A percentile compares a stretch with the other conserved stretches of the same genome.
These are phyloP conservation scores for Pemphredon lugubris DNA, from an alignment of 2,888 invertebrate species.

Conservation along the genomic window DNA sequence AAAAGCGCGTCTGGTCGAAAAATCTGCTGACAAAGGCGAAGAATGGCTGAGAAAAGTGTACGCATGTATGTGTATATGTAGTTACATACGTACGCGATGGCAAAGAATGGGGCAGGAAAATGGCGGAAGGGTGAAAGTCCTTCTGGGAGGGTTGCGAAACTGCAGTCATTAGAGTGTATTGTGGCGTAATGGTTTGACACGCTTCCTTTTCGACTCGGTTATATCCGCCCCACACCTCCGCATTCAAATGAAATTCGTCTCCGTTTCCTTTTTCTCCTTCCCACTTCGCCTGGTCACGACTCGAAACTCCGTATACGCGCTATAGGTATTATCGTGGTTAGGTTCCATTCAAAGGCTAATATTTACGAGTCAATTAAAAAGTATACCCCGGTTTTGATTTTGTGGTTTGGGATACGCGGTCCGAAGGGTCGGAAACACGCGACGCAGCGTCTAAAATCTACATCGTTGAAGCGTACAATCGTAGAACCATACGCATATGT, in stretches of 20 bases:
- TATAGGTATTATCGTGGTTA: no score
- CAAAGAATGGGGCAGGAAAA: constrained; percentile 35
- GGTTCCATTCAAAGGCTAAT: no score
- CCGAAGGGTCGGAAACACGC: no score
- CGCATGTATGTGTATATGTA: no score
- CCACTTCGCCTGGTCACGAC: no score
- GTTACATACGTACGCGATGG: constrained; percentile 12
- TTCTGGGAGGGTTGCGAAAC: constrained; percentile 38
- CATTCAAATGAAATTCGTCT: constrained; percentile 31
- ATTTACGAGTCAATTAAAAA: no score
- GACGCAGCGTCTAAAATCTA: no score
- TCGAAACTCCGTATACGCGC: no score
- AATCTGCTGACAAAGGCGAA: constrained; percentile 20
- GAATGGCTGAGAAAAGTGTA: constrained; percentile 21
- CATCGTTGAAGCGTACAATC: no score
- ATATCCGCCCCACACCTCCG: neutral
- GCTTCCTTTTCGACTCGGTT: constrained; percentile 55
- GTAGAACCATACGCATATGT: no score
- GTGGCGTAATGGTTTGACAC: constrained; percentile 72
- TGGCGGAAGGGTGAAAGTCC: constrained; percentile 34
- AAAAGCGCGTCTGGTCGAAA: constrained; percentile 14
- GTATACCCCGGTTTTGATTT: no score
- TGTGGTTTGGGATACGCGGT: no score
- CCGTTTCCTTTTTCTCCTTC: neutral
- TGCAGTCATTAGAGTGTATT: constrained; percentile 78